Percentiles rank a stretch among this genome's conserved stretches.
Evolutionary conservation across 1,140 invertebrate species (phyloP).

Genomic region (Episyrphus balteatus): DNA sequence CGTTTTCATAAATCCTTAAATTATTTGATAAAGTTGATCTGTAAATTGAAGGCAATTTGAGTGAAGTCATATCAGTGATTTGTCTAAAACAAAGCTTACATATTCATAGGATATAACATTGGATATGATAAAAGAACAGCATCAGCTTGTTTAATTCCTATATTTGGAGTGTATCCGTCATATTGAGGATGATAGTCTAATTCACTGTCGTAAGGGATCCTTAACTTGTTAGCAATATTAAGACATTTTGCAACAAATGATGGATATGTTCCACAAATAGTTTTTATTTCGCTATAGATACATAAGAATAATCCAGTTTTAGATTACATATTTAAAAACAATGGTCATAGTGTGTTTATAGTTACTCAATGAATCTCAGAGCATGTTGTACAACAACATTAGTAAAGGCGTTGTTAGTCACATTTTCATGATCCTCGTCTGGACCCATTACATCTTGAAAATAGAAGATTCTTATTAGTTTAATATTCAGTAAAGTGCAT

Average conservation of each 20-base stretch:
- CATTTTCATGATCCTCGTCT: slow-evolving; percentile 45
- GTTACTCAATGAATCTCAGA: slow-evolving; percentile 38
- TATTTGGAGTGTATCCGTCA: slow-evolving; percentile 35
- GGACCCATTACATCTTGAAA: slow-evolving; percentile 44
- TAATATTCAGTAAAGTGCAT: not conserved
- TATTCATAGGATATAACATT: slow-evolving; percentile 41
- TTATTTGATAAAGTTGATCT: slow-evolving; percentile 39
- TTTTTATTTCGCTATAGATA: no score
- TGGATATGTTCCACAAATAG: no score
- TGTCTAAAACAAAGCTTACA: slow-evolving; percentile 7
- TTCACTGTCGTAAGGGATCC: slow-evolving; percentile 37
- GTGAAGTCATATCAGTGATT: not conserved
- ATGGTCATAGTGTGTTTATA: not conserved
- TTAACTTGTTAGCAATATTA: slow-evolving; percentile 39
- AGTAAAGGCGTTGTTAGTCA: slow-evolving; percentile 45
- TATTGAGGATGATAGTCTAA: slow-evolving; percentile 45
- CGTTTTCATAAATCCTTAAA: slow-evolving; percentile 40
- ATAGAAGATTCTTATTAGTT: slow-evolving; percentile 7
- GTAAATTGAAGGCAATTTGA: not conserved
- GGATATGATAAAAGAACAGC: slow-evolving; percentile 43
- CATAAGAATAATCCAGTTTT: no score
- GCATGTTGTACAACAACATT: slow-evolving; percentile 44
- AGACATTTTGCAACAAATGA: slow-evolving; percentile 26
- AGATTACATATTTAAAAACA: not conserved
- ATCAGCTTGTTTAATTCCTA: slow-evolving; percentile 45